These are phyloP conservation scores for Grallaria varia DNA, from an alignment of 2,113 vertebrate species.

Conservation along the genomic window DNA sequence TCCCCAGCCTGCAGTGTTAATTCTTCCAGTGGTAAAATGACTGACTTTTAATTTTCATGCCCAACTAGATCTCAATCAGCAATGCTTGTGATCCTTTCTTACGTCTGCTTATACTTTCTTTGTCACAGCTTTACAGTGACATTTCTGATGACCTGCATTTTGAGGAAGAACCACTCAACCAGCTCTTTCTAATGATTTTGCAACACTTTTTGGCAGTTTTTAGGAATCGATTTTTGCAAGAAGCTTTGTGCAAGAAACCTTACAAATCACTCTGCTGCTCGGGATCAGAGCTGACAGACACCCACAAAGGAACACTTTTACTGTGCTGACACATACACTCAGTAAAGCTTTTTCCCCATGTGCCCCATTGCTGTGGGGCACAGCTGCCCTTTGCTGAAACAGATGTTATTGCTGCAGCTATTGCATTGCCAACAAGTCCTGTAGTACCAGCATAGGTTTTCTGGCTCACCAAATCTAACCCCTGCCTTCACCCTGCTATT, in stretches of 20 bases:
- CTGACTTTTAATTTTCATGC: background rate
- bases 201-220: background rate
- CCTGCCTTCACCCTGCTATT: background rate
- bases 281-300: background rate
- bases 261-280: background rate
- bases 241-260: background rate
- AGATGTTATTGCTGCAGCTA: background rate
- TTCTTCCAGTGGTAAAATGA: background rate
- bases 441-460: fast-evolving
- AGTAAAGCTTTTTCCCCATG: background rate
- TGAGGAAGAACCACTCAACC: background rate
- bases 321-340: too few relatives aligned
- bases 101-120: background rate
- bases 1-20: background rate
- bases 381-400: background rate
- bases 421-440: background rate
- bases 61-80: background rate
- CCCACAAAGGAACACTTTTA: background rate
- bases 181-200: background rate
- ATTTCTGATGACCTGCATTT: background rate
- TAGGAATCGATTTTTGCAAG: background rate
- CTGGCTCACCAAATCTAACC: background rate
- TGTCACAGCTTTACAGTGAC: background rate
- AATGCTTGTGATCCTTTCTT: background rate
- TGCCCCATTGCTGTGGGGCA: background rate